A percentile compares a stretch with the other conserved stretches of the same genome.
These are phyloP conservation scores for Microchirus variegatus DNA, from an alignment of 2,797 vertebrate genomes.

Conservation along the genomic window DNA sequence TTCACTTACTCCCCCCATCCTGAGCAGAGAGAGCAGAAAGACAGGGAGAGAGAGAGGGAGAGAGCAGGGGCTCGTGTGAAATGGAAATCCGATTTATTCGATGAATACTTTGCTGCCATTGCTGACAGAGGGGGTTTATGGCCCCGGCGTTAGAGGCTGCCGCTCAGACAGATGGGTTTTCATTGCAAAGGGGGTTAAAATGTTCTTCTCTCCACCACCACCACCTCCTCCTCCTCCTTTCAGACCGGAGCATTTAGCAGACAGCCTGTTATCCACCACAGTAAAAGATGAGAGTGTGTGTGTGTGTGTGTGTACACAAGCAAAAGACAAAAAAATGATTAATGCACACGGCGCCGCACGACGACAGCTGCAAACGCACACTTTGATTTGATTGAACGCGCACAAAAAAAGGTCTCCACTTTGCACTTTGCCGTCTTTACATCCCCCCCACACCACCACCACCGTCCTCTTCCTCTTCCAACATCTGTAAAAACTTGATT, in stretches of 20 bases:
- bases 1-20: conserved; percentile 90
- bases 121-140: conserved; percentile 73
- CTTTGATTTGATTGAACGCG: conserved; percentile 59
- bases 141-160: conserved; percentile 55
- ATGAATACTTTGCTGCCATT: conserved; percentile 74
- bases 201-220: not conserved
- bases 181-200: conserved; percentile 74
- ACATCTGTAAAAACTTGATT: conserved; percentile 66
- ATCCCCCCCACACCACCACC: conserved; percentile 10
- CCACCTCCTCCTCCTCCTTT: conserved; percentile 26
- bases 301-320: conserved; percentile 45
- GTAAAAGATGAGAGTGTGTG: conserved; percentile 79
- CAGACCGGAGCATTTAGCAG: conserved; percentile 70
- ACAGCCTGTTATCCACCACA: conserved; percentile 76
- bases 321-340: conserved; percentile 78
- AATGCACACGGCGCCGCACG: conserved; percentile 73
- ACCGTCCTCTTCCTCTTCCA: conserved; percentile 32
- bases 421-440: conserved; percentile 60
- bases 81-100: conserved; percentile 79
- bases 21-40: conserved; percentile 62
- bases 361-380: conserved; percentile 73
- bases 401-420: conserved; percentile 46
- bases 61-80: conserved; percentile 67
- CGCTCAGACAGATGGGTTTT: conserved; percentile 58
- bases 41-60: conserved; percentile 24